Percentiles rank a stretch among this genome's conserved stretches.
These are phyloP conservation scores for Cinclus cinclus DNA, from an alignment of 2,113 vertebrate species.

Conservation along the genomic window DNA sequence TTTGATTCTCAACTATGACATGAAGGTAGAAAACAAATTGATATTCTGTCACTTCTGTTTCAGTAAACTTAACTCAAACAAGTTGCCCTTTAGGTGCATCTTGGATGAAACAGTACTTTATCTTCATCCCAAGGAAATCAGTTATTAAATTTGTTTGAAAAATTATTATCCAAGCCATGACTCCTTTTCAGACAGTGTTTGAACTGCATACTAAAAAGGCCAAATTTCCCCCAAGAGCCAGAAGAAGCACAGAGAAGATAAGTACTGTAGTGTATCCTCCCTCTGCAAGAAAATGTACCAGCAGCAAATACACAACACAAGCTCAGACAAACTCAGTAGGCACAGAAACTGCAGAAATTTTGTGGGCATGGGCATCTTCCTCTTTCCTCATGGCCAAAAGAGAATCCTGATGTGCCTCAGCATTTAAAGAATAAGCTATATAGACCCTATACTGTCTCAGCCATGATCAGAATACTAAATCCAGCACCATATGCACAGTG, in stretches of 20 bases:
- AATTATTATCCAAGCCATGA: constrained; percentile 39
- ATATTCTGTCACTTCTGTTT: constrained; percentile 75
- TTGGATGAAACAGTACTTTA: constrained; percentile 51
- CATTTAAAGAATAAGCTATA: not conserved
- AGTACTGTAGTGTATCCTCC: not conserved
- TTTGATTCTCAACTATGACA: constrained; percentile 74
- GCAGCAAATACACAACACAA: not conserved
- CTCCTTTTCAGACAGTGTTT: constrained; percentile 23
- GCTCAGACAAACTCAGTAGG: not conserved
- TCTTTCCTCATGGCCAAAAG: not conserved
- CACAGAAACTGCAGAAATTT: not conserved
- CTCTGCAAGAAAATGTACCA: not conserved
- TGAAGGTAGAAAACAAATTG: constrained; percentile 71
- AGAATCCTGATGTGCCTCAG: not conserved
- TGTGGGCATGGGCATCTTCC: not conserved
- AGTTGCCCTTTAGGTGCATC: constrained; percentile 59
- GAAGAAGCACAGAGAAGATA: not conserved
- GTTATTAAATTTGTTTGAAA: constrained; percentile 50
- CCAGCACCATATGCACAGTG: not conserved
- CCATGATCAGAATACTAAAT: not conserved
- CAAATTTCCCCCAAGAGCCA: not conserved
- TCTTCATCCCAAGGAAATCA: constrained; percentile 68
- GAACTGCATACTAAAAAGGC: constrained; percentile 35
- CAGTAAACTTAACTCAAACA: constrained; percentile 54
- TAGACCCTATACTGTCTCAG: not conserved